Conservation (phyloP, 2,888 invertebrate genomes). For the Ectropis crepuscularia region DNA sequence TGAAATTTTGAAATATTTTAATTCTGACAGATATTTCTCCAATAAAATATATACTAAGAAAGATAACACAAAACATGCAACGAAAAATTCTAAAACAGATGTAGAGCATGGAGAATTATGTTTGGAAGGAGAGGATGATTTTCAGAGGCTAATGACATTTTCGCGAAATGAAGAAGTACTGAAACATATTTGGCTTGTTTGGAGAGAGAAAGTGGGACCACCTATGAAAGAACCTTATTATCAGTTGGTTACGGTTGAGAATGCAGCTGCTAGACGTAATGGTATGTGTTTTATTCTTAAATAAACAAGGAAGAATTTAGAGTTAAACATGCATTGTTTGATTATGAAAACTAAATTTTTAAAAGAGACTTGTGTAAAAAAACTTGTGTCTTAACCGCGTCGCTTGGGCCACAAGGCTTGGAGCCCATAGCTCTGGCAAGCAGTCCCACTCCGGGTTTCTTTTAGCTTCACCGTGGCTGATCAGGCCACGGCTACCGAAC, state of each 20-base stretch:
- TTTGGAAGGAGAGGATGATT: conserved; percentile 86
- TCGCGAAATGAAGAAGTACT: conserved; percentile 77
- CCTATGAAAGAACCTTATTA: conserved; percentile 83
- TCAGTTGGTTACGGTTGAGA: conserved; percentile 83
- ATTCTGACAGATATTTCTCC: conserved; percentile 44
- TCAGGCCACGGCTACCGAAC: no score
- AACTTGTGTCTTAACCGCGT: no score
- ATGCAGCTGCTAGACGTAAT: conserved; percentile 86
- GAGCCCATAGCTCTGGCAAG: no score
- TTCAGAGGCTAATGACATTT: conserved; percentile 84
- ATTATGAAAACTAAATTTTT: no score
- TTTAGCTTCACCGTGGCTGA: no score
- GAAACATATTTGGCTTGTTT: conserved; percentile 87
- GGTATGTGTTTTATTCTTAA: conserved; percentile 71
- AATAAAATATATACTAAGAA: conserved; percentile 29
- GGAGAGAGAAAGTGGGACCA: conserved; percentile 87
- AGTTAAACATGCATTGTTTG: no score
- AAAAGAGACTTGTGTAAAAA: no score
- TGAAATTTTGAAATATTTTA: conserved; percentile 59
- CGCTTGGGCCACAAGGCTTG: no score
- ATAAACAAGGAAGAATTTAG: no score
- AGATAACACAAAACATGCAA: conserved; percentile 42
- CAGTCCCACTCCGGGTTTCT: no score
- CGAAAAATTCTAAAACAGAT: conserved; percentile 44
- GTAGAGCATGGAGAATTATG: conserved; percentile 63